phyloP scores from a whole-genome alignment of 2,888 invertebrate species.

The Nysson spinosus region DNA sequence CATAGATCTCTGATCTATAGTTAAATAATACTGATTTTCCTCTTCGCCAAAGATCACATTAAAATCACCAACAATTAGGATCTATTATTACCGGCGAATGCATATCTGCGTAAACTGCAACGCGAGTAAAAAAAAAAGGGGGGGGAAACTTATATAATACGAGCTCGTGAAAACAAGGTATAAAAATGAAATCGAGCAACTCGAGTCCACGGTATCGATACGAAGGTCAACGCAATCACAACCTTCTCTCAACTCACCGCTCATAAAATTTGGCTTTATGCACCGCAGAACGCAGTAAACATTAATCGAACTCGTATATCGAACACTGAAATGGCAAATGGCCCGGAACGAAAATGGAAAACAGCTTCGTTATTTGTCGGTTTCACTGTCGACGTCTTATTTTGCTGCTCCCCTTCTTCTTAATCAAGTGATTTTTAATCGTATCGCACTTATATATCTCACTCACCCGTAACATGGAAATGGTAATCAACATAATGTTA shows the following conservation, averaged over 20 bases:
- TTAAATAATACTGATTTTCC: too few species aligned
- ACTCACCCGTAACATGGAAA: too few species aligned
- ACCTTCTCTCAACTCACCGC: not conserved
- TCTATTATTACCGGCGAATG: too few species aligned
- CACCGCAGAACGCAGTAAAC: not conserved
- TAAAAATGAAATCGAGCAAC: constrained; percentile 5
- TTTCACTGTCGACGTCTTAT: not conserved
- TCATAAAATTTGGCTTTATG: constrained; percentile 9
- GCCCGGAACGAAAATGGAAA: constrained; percentile 5
- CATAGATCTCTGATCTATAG: too few species aligned
- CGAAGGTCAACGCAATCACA: constrained; percentile 16
- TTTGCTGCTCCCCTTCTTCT: constrained; percentile 7
- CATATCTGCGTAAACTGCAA: too few species aligned
- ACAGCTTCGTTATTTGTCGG: not conserved
- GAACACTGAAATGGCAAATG: constrained; percentile 14
- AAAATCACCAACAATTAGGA: too few species aligned
- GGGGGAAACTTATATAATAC: constrained; percentile 1
- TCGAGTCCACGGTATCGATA: constrained; percentile 2
- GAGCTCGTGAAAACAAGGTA: constrained; percentile 1
- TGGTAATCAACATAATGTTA: too few species aligned
- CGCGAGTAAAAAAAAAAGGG: too few species aligned
- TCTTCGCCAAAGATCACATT: too few species aligned
- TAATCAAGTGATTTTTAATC: too few species aligned
- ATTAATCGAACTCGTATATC: constrained; percentile 1
- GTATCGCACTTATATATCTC: too few species aligned